Evolutionary conservation across 2,113 vertebrate genomes (phyloP).

Genomic region (Semicossyphus pulcher): DNA sequence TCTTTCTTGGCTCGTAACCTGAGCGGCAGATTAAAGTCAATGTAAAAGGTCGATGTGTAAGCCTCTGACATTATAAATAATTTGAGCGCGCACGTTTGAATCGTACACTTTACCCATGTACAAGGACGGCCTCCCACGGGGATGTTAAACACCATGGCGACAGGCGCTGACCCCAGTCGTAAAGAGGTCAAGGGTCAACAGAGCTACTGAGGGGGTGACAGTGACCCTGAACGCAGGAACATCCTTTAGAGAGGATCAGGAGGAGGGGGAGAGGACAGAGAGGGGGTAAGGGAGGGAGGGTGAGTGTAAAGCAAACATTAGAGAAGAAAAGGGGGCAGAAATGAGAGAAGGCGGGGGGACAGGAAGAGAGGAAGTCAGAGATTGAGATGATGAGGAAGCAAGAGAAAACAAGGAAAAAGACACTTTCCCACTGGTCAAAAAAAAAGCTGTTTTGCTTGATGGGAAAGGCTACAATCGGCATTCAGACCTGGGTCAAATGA

Average conservation of each 20-base stretch:
- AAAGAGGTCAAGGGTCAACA: slow-evolving; percentile 75
- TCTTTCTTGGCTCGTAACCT: slow-evolving; percentile 40
- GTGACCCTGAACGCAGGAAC: slow-evolving; percentile 70
- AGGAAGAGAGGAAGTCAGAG: slow-evolving; percentile 14
- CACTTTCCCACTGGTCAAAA: too few relatives aligned
- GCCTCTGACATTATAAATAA: slow-evolving; percentile 46
- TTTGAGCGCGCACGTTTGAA: slow-evolving; percentile 37
- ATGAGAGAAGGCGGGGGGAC: background rate
- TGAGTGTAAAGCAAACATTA: slow-evolving; percentile 43
- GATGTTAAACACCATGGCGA: slow-evolving; percentile 68
- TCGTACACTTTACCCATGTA: slow-evolving; percentile 28
- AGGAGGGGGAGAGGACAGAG: slow-evolving; percentile 17
- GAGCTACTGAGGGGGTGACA: slow-evolving; percentile 44
- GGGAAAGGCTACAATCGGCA: background rate
- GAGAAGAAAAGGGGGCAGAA: background rate
- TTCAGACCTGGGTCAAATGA: too few relatives aligned
- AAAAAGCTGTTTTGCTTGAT: too few relatives aligned
- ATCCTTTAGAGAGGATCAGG: slow-evolving; percentile 57
- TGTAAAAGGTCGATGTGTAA: slow-evolving; percentile 39
- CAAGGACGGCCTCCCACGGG: slow-evolving; percentile 41
- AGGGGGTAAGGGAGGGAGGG: slow-evolving; percentile 6
- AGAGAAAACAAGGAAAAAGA: background rate
- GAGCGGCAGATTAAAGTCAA: slow-evolving; percentile 58
- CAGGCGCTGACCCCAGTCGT: slow-evolving; percentile 72
- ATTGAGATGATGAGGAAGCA: slow-evolving; percentile 31